Evolutionary conservation across 1,140 invertebrate genomes (phyloP).

Genomic region (Metopolophium dirhodum): DNA sequence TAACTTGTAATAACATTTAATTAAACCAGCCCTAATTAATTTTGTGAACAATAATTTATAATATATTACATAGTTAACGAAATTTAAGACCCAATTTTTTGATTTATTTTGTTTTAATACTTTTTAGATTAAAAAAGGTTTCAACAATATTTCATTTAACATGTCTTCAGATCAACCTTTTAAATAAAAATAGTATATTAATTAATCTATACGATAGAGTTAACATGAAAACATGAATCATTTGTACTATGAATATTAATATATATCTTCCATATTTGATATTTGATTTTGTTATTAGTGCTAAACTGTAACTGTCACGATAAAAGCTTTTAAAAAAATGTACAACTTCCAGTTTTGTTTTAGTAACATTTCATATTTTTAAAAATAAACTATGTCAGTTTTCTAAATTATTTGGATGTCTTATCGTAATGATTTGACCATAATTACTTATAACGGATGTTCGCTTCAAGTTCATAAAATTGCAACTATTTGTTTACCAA

Average conservation of each 20-base stretch:
- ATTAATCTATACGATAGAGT: not conserved
- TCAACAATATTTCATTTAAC: not conserved
- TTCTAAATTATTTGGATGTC: not conserved
- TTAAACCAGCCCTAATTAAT: not conserved
- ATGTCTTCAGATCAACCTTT: not conserved
- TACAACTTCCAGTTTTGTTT: not conserved
- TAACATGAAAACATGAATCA: not conserved
- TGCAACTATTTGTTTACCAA: not conserved
- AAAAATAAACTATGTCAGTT: not conserved
- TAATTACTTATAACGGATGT: not conserved
- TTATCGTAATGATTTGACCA: not conserved
- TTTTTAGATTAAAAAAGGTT: not conserved
- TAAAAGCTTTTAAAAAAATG: not conserved
- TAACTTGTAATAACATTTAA: not conserved
- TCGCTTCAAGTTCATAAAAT: not conserved
- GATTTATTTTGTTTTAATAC: not conserved
- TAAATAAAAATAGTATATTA: not conserved
- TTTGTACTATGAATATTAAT: not conserved
- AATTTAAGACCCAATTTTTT: not conserved
- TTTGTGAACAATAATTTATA: not conserved
- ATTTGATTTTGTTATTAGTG: not conserved
- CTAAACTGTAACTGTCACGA: not conserved
- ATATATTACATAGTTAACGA: not conserved
- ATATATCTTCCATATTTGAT: not conserved
- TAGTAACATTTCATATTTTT: not conserved